Evolutionary conservation across 2,113 vertebrate genomes (phyloP).

Genomic region (Hippocampus barbouri): DNA sequence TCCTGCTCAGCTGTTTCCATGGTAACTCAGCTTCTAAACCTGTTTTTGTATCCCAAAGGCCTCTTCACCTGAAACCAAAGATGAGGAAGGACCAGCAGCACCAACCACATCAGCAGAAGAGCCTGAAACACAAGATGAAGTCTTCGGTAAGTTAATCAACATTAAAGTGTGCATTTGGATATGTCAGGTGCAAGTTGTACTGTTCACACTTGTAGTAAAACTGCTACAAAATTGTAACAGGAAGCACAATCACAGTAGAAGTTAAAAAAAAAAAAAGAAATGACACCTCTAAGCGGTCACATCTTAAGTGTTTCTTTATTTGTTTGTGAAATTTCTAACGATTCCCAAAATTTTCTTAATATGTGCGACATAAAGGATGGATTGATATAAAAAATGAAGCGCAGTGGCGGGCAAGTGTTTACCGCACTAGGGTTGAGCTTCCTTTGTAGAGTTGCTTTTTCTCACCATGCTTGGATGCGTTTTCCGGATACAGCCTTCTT

Average conservation of each 20-base stretch:
- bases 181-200: not conserved
- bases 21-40: conserved; percentile 56
- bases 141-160: conserved; percentile 75
- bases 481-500: too few relatives aligned
- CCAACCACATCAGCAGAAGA: conserved; percentile 11
- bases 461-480: too few relatives aligned
- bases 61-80: conserved; percentile 47
- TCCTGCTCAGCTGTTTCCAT: conserved; percentile 62
- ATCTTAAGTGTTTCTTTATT: too few relatives aligned
- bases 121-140: conserved; percentile 78
- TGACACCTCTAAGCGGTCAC: too few relatives aligned
- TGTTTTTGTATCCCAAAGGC: conserved; percentile 62
- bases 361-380: too few relatives aligned
- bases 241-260: not conserved
- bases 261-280: too few relatives aligned
- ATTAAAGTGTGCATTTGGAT: not conserved
- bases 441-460: too few relatives aligned
- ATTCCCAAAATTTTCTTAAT: too few relatives aligned
- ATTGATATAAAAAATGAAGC: too few relatives aligned
- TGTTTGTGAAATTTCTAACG: too few relatives aligned
- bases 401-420: too few relatives aligned
- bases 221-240: not conserved
- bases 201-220: not conserved
- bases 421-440: too few relatives aligned
- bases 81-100: not conserved